Conservation (phyloP, 2,797 vertebrate genomes). For the Acrocephalus scirpaceus region DNA sequence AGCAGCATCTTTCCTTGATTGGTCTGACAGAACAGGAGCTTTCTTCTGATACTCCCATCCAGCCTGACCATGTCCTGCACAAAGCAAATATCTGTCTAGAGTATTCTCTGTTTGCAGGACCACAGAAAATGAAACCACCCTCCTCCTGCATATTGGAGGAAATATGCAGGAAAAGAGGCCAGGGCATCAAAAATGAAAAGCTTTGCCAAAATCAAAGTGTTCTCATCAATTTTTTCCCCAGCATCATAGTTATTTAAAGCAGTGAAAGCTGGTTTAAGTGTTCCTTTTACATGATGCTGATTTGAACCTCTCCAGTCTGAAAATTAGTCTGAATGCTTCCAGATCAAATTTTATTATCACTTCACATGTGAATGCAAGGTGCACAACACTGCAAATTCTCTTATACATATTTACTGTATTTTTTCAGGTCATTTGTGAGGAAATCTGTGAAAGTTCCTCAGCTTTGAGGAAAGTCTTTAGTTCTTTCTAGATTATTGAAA, state of each 20-base stretch:
- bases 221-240: not conserved
- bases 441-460: not conserved
- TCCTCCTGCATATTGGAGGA: not conserved
- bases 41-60: not conserved
- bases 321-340: not conserved
- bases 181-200: not conserved
- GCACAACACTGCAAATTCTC: not conserved
- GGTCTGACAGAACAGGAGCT: not conserved
- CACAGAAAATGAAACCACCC: not conserved
- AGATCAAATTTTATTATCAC: not conserved
- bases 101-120: not conserved
- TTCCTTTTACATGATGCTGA: not conserved
- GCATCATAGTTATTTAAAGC: not conserved
- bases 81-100: not conserved
- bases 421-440: slow-evolving; percentile 1
- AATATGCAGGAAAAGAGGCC: not conserved
- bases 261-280: not conserved
- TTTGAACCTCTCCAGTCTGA: not conserved
- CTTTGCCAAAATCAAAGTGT: not conserved
- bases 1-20: not conserved
- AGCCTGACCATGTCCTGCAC: not conserved
- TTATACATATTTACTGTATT: not conserved
- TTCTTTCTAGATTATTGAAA: not conserved
- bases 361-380: not conserved
- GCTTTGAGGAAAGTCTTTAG: not conserved